Evolutionary conservation across 2,113 vertebrate species (phyloP), one percentile per base, ranked within the genome.

Genomic region (Tricholaema leucomelas): DNA sequence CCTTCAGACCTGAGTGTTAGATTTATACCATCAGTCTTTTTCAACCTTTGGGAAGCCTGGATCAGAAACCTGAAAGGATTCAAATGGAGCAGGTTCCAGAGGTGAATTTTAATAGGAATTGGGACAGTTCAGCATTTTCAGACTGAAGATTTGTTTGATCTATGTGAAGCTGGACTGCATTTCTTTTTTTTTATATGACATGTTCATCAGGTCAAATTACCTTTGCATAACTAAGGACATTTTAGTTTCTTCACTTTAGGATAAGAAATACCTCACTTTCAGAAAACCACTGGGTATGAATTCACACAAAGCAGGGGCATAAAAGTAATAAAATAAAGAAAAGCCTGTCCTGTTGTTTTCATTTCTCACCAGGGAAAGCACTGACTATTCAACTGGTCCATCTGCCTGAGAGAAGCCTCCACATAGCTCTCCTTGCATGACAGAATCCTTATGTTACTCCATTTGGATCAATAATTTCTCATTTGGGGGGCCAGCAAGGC

Each of bases 381-480:
- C 59, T 78, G 84, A 82, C n/a, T 85, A 60, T 79, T 84, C 80
- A 67, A 52, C 28, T 84, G 74, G 66, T 71, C 80, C 81, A 82
- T 91, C 81, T 90, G 82, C 67, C 61, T 92, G 73, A 50, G 38
- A 93, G 50, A 95, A 93, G 67, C n/a, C 16, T 75, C 64, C 33
- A 61, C 5, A 46, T 31, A 56, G 81, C 61, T 77, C 35, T 71
- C 52, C 46, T 23, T 67, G 50, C 20, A 42, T 59, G 67, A 90
- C 42, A 82, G 60, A 85, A 87, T 92, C 91, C 91, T 94, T 85
- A 74, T 28, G 92, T 72, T 88, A 42, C 36, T 95, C 79, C 65
- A 59, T 90, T 95, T 93, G 85, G 88, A 94, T 92, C 91, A 91
- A 92, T 93, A 86, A 90, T 91, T 95, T 92, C 90, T 91, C 92